These are phyloP conservation scores for Neoascia interrupta DNA, from an alignment of 2,888 invertebrate genomes.

Conservation along the genomic window DNA sequence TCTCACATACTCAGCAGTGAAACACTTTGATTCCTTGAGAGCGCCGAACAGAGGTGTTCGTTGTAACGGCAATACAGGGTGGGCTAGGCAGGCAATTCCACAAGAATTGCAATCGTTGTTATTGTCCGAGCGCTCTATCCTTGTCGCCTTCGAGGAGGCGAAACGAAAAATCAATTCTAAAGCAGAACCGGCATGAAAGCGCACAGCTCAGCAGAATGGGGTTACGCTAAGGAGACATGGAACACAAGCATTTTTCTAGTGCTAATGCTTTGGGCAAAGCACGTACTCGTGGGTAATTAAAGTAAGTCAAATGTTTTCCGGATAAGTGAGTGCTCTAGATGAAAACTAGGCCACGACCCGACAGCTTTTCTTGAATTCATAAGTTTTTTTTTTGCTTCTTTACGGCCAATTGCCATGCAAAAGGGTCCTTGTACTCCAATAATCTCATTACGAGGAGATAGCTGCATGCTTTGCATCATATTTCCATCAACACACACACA, in stretches of 20 bases:
- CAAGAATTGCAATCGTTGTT: conserved; percentile 29
- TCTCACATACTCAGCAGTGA: not conserved
- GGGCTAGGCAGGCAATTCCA: conserved; percentile 34
- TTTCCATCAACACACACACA: too few relatives aligned
- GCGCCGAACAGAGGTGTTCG: not conserved
- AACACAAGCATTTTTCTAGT: conserved; percentile 9
- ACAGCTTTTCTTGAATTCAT: not conserved
- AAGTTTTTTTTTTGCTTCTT: not conserved
- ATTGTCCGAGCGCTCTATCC: conserved; percentile 6
- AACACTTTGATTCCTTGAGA: not conserved
- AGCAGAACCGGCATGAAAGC: not conserved
- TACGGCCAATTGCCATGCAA: too few relatives aligned
- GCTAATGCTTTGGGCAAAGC: not conserved
- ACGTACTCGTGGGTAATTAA: conserved; percentile 17
- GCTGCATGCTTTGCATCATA: too few relatives aligned
- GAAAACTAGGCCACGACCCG: too few relatives aligned
- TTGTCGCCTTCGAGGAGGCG: not conserved
- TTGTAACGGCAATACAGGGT: too few relatives aligned
- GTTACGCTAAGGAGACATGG: too few relatives aligned
- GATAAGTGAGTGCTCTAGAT: too few relatives aligned
- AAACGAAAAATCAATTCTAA: not conserved
- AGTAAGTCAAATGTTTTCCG: conserved; percentile 20
- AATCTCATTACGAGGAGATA: too few relatives aligned
- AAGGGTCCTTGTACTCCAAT: too few relatives aligned
- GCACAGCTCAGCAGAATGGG: not conserved